These are phyloP conservation scores for crab-eating macaque (Macaca fascicularis) DNA, from an alignment of 2,113 vertebrate species.

Conservation along the genomic window T2T-MFA8v1.1 NC_088377.1:120491501-120492000, in stretches of 20 bases:
- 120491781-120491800: neutral
- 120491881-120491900: neutral
- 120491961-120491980: too few relatives aligned
- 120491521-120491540: neutral
- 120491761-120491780: neutral
- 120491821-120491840: neutral
- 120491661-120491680: neutral
- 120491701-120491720: neutral
- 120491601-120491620: neutral
- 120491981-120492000: too few relatives aligned
- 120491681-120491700: neutral
- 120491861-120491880: neutral
- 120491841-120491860: neutral
- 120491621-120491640: neutral
- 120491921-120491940: too few relatives aligned
- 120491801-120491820: neutral
- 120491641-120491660: neutral
- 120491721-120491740: neutral
- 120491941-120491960: too few relatives aligned
- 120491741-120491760: neutral
- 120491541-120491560: neutral
- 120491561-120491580: neutral
- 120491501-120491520: constrained; percentile 1
- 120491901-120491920: neutral
- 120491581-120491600: neutral